phyloP scores from a whole-genome alignment of 1,140 invertebrate genomes.

The Tetramorium parvispinum region DNA sequence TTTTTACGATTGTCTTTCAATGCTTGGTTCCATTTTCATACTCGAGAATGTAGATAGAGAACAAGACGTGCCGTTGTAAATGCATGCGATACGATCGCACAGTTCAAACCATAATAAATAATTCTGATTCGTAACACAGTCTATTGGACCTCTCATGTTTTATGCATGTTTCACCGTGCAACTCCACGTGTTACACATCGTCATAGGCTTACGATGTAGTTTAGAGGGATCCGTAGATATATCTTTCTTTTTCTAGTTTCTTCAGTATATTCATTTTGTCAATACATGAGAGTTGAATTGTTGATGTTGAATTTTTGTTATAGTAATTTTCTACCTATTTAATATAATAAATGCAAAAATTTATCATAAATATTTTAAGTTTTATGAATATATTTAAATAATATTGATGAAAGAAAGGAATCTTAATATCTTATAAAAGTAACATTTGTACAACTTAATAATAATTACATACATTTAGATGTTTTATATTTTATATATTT shows the following conservation, averaged over 20 bases:
- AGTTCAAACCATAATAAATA: constrained; percentile 72
- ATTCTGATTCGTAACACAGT: constrained; percentile 70
- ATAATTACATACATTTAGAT: background rate
- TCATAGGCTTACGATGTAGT: constrained; percentile 44
- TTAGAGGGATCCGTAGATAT: background rate
- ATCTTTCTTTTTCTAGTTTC: background rate
- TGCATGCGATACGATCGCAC: constrained; percentile 56
- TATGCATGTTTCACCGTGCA: constrained; percentile 65
- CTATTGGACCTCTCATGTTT: constrained; percentile 67
- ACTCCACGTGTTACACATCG: constrained; percentile 48
- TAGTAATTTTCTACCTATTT: background rate
- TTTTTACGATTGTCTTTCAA: background rate
- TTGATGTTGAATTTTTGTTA: background rate
- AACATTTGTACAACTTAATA: background rate
- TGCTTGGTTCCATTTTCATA: constrained; percentile 14
- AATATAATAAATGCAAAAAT: background rate
- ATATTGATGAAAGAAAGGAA: background rate
- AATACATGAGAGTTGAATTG: background rate
- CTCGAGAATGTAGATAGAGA: background rate
- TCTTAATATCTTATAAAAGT: background rate
- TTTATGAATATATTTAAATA: background rate
- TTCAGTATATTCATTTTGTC: background rate
- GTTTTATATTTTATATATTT: background rate
- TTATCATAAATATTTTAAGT: background rate
- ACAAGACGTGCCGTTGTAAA: background rate